These are phyloP conservation scores for Zaprionus camerounensis DNA, from an alignment of 1,140 invertebrate species.

Conservation along the genomic window DNA sequence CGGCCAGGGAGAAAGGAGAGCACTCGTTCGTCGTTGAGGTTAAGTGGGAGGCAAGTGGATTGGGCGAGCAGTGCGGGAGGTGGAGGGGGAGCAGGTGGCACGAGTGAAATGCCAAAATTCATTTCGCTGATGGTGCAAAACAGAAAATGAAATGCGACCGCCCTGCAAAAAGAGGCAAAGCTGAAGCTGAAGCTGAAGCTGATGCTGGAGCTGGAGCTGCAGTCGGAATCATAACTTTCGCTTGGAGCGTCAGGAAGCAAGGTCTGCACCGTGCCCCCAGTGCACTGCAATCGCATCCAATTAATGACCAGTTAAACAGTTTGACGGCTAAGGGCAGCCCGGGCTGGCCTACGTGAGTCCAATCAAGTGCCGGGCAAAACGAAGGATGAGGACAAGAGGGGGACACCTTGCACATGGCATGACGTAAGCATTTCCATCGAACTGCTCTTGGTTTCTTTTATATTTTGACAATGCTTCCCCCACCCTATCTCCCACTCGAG, in stretches of 20 bases:
- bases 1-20: slow-evolving; percentile 3
- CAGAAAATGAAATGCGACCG: slow-evolving; percentile 31
- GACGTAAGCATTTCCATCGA: slow-evolving; percentile 64
- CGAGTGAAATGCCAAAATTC: slow-evolving; percentile 27
- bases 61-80: not conserved
- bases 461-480: slow-evolving; percentile 65
- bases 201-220: too few relatives aligned
- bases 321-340: slow-evolving; percentile 36
- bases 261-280: not conserved
- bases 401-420: slow-evolving; percentile 42
- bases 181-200: too few relatives aligned
- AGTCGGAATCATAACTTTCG: slow-evolving; percentile 31
- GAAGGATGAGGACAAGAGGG: not conserved
- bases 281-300: slow-evolving; percentile 38
- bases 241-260: slow-evolving; percentile 42
- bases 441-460: slow-evolving; percentile 22
- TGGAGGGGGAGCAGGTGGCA: not conserved
- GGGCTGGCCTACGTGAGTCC: slow-evolving; percentile 38
- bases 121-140: slow-evolving; percentile 32
- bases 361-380: slow-evolving; percentile 25
- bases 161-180: slow-evolving; percentile 19
- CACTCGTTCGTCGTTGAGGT: not conserved
- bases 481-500: too few relatives aligned
- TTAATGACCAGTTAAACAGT: slow-evolving; percentile 48
- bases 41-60: slow-evolving; percentile 17